Evolutionary conservation across 2,113 vertebrate species (phyloP), one percentile per base, ranked within the genome.

Genomic region (Prochilodus magdalenae): DNA sequence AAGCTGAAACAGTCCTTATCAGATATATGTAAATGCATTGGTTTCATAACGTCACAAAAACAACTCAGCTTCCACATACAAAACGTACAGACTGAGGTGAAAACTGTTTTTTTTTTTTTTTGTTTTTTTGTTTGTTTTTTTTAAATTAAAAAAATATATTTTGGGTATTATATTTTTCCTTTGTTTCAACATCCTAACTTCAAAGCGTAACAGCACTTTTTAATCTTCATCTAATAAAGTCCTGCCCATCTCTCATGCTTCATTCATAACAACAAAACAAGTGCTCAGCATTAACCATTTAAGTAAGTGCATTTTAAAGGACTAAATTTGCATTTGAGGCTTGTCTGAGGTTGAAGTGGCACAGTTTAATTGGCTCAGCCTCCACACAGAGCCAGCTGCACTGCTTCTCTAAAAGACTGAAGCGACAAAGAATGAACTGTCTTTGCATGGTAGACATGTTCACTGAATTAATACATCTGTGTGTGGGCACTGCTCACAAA

Each of bases 401-500:
- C 36, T 60, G 18, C 70, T 24, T 26, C 33, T 60, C 49, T 49
- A 77, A 76, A 78, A 40, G 33, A 73, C 65, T 76, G 13, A 60
- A 60, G 33, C 69, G 51, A 60, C 49, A 60, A 73, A 73, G 30
- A 60, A 81, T 44, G 57, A 60, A 53, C 75, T 74, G 36, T 73
- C n/a, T 82, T 57, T 62, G 16, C 44, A 53, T 51, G 49, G 29
- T 53, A 36, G 27, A 47, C 13, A 12, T 47, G 33, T 11, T 33
- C 66, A 44, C 18, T n/a, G 10, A 22, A 70, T 44, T 20, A 12
- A 70, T 27, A 47, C 74, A 81, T 73, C 66, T 67, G 74, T 40
- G 69, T n/a, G 69, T 44, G 59, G n/a, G 22, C 40, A 72, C 57
- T 62, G 74, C 49, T 24, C 33, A 53, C 57, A 75, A 85, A 82